Conservation (phyloP, 2,888 invertebrate species). For the Piscicola geometra region DNA sequence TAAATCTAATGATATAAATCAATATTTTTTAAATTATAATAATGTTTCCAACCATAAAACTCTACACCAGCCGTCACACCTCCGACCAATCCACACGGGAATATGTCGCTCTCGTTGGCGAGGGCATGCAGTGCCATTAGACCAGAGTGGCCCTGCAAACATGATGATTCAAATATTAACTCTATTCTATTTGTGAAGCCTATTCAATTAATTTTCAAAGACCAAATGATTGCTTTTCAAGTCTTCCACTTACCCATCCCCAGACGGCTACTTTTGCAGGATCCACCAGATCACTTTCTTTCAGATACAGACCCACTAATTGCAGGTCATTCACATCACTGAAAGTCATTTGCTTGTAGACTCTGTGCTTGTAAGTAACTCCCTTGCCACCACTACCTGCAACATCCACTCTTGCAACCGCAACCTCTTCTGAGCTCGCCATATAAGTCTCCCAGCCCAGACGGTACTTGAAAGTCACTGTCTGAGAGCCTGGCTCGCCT, state of each 20-base stretch:
- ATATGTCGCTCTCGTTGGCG: conserved; percentile 77
- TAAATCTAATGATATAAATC: not conserved
- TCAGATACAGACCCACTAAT: conserved; percentile 33
- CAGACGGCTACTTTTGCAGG: conserved; percentile 67
- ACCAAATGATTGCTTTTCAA: too few species aligned
- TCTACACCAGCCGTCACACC: conserved; percentile 63
- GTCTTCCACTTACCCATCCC: conserved; percentile 69
- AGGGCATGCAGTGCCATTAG: conserved; percentile 62
- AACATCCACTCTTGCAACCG: conserved; percentile 86
- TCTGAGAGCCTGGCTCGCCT: conserved; percentile 85
- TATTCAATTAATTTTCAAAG: too few species aligned
- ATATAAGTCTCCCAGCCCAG: conserved; percentile 84
- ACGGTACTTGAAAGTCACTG: conserved; percentile 81
- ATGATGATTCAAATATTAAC: not conserved
- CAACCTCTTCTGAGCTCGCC: conserved; percentile 76
- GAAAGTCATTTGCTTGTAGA: conserved; percentile 81
- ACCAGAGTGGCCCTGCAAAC: conserved; percentile 54
- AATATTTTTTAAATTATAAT: not conserved
- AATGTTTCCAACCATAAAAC: not conserved
- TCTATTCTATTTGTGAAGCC: too few species aligned
- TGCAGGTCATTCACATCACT: conserved; percentile 86
- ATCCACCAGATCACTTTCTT: conserved; percentile 31
- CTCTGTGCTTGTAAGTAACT: conserved; percentile 73
- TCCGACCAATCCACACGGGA: conserved; percentile 87
- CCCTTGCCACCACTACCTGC: conserved; percentile 82